These are phyloP conservation scores for Tyrannus savana DNA, from an alignment of 2,113 vertebrate genomes.

Conservation along the genomic window DNA sequence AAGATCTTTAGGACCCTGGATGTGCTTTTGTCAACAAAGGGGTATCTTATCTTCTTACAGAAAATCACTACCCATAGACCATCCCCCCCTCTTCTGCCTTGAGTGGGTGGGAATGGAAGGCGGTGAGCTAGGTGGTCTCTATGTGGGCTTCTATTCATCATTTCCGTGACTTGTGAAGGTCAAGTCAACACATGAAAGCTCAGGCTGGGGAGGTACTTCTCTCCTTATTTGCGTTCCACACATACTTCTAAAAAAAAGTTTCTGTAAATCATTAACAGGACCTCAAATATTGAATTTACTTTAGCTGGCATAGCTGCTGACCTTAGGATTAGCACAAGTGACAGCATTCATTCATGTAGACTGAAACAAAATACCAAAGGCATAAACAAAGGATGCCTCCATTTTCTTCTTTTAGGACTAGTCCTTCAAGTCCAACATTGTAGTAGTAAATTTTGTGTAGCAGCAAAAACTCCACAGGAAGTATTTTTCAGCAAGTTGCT, in stretches of 20 bases:
- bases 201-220: not conserved
- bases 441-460: not conserved
- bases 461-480: not conserved
- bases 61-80: not conserved
- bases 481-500: not conserved
- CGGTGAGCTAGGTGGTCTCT: not conserved
- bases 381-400: not conserved
- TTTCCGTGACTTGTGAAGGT: not conserved
- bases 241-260: not conserved
- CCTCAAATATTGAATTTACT: not conserved
- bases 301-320: not conserved
- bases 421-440: accelerated
- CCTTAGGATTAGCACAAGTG: not conserved
- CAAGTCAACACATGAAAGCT: not conserved
- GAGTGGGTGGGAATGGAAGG: not conserved
- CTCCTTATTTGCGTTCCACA: not conserved
- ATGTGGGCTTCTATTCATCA: not conserved
- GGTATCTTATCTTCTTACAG: not conserved
- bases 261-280: not conserved
- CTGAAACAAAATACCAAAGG: not conserved
- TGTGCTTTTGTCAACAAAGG: not conserved
- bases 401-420: not conserved
- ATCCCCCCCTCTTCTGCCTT: not conserved
- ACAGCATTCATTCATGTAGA: not conserved
- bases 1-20: not conserved